These are phyloP conservation scores for Dreissena rostriformis DNA, from an alignment of 1,140 invertebrate species.

Conservation along the genomic window DNA sequence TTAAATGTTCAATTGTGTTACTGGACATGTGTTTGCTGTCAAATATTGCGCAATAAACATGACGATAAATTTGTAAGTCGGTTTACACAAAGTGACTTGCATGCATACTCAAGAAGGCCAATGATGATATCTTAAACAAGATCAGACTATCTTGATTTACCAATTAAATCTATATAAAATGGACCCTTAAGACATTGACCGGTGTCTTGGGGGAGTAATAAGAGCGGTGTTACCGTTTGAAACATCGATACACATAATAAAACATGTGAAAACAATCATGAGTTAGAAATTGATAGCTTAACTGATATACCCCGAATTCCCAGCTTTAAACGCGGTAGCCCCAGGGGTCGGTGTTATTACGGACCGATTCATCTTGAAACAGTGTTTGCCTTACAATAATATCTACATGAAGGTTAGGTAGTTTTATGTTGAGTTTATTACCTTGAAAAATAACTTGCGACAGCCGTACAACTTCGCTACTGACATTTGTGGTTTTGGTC, in stretches of 20 bases:
- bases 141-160: slow-evolving; percentile 30
- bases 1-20: not conserved
- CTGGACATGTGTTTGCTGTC: slow-evolving; percentile 14
- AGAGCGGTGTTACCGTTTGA: slow-evolving; percentile 37
- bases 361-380: not conserved
- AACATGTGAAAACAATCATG: not conserved
- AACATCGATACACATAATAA: slow-evolving; percentile 51
- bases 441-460: too few species aligned
- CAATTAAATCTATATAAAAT: slow-evolving; percentile 50
- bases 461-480: too few species aligned
- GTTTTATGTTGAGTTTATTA: not conserved
- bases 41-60: too few species aligned
- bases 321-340: not conserved
- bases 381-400: not conserved
- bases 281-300: too few species aligned
- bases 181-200: slow-evolving; percentile 49
- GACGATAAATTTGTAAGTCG: too few species aligned
- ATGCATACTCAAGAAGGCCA: too few species aligned
- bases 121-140: too few species aligned
- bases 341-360: not conserved
- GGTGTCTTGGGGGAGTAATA: slow-evolving; percentile 3
- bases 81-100: too few species aligned
- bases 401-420: not conserved
- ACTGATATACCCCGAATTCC: too few species aligned
- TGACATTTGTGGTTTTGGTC: too few species aligned